These are phyloP conservation scores for Meloidogyne exigua DNA, from an alignment of 1,140 invertebrate species.

Conservation along the genomic window DNA sequence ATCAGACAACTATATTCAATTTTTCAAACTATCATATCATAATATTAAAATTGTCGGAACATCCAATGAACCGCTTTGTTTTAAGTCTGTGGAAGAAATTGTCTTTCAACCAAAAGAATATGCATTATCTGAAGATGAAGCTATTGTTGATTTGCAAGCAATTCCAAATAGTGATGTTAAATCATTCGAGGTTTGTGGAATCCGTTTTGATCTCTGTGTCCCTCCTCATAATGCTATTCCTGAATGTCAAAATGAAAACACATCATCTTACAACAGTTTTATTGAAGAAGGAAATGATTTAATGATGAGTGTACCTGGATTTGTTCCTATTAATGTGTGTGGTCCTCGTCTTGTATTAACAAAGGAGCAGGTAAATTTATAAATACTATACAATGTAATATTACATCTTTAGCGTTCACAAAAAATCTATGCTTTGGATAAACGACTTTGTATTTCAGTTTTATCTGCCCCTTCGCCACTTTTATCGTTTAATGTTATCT, in stretches of 20 bases:
- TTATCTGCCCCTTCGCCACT: background rate
- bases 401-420: background rate
- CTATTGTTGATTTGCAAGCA: background rate
- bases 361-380: background rate
- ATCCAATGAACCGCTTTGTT: background rate
- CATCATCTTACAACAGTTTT: background rate
- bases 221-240: too few relatives aligned
- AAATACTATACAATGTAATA: background rate
- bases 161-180: background rate
- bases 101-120: background rate
- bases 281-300: background rate
- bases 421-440: background rate
- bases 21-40: background rate
- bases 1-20: background rate
- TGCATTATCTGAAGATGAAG: background rate
- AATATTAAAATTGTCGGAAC: background rate
- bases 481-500: background rate
- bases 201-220: background rate
- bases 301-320: background rate
- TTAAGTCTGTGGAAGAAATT: background rate
- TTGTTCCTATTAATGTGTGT: background rate
- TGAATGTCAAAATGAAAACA: too few relatives aligned
- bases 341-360: background rate
- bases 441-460: background rate
- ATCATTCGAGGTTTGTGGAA: background rate